Evolutionary conservation across 37 sponge, comb jelly and placozoan genomes (phyloP), one percentile per base, ranked within the genome.

Genomic region (Lycopodina hypogea): DNA sequence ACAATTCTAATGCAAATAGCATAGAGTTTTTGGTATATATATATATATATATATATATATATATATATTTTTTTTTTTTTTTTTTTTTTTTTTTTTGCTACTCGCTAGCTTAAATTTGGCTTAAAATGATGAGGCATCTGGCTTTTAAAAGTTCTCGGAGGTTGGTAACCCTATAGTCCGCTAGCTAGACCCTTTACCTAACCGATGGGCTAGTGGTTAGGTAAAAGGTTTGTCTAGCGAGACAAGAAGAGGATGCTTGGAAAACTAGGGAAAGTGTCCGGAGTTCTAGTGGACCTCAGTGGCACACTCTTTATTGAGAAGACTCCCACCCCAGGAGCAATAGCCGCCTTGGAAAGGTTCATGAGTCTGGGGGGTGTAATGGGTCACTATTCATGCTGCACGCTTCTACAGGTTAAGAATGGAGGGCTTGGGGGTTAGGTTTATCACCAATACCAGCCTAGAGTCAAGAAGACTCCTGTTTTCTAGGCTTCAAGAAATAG

Each of bases 401-500:
- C 21, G 2, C 74, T 59, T 12, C 37, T 60, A 6, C 22, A 77
- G 84, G 60, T 50, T 84, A 41, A 39, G 78, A 40, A 42, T 6
- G 35, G 26, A 45, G 30, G 77, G 77, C 42, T 19, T 90, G 1
- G 60, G 38, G 0, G 21, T 90, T 0, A 42, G 71, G 32, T 91
- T 87, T 48, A 83, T 91, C 37, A 91, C 92, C 0, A 91, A 91
- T 52, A 87, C 92, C 12, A 91, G 84, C 3, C 87, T 87, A 51
- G 88, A 87, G 39, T 79, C 88, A 2, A 72, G 23, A 41, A 35
- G 81, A 1, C 23, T 42, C 36, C 88, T 91, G 7, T 65, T 79
- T 23, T 34, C 53, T 29, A 69, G 88, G 21, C 77, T 91, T 34
- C 26, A 33, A 22, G 42, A 52, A 21, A 75, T 87, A 33, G 74